Conservation (phyloP, 23 tunicate species). For the Clavelina lepadiformis region DNA sequence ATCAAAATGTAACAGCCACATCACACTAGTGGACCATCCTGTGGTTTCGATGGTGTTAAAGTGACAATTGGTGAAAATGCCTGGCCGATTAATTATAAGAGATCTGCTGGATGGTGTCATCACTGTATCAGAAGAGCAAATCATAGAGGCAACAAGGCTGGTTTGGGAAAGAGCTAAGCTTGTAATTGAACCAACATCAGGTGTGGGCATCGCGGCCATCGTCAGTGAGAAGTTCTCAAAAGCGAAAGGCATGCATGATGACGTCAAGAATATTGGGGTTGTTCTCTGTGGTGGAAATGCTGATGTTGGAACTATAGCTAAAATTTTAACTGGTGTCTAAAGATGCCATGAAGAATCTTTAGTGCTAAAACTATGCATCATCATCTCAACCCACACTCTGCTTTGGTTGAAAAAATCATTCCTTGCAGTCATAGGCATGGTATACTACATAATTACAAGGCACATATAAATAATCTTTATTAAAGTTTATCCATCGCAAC, state of each 20-base stretch:
- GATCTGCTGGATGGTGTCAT: slow-evolving; percentile 93
- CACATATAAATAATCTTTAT: no score
- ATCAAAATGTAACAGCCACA: slow-evolving; percentile 42
- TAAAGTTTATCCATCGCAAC: no score
- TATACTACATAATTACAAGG: no score
- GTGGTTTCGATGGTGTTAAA: slow-evolving; percentile 81
- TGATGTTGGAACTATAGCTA: slow-evolving; percentile 42
- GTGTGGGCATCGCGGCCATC: slow-evolving; percentile 90
- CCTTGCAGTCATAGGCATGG: no score
- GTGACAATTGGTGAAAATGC: slow-evolving; percentile 72
- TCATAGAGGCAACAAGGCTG: slow-evolving; percentile 62
- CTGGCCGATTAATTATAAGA: slow-evolving; percentile 96
- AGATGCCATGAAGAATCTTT: no score
- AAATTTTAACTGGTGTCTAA: no score
- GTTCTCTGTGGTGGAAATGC: slow-evolving; percentile 97
- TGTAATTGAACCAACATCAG: slow-evolving; percentile 94
- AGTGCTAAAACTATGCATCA: no score
- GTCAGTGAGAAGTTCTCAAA: slow-evolving; percentile 18
- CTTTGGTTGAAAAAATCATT: no score
- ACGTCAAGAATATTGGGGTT: slow-evolving; percentile 59
- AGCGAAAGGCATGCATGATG: slow-evolving; percentile 10
- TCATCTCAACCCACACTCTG: no score
- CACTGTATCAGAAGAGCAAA: slow-evolving; percentile 81
- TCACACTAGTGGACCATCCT: slow-evolving; percentile 27
- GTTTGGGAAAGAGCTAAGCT: slow-evolving; percentile 84